Base-by-base conservation (phyloP, 2,888 invertebrate species). In the Trimorus sp. region DNA sequence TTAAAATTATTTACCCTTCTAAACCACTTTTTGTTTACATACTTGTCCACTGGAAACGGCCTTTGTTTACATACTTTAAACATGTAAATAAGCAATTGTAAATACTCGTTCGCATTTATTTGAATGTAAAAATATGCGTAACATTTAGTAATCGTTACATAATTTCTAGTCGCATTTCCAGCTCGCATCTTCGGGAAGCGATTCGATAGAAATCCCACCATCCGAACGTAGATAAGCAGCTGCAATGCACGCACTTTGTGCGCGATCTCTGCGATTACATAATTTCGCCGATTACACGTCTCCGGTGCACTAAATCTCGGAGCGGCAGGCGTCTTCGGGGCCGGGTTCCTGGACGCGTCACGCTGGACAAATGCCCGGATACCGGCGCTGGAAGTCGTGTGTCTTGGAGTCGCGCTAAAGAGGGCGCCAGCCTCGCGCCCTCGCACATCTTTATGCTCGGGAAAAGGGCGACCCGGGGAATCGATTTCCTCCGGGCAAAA, bases 331-430 rank as follows among this genome's bases (percentile, higher is more conserved):
- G 78, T 85, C 81, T 82, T 79, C 78, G 78, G 73, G 26, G 40
- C 40, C 82, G 85, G 87, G 89, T 91, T 91, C 90, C 91, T 90
- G 90, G 87, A 88, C 87, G 87, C 88, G 91, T 90, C 91, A 89
- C 85, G 85, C 86, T 84, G 90, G 91, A 91, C 91, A 91, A 91
- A 91, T 91, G 91, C 87, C 91, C 91, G 91, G 91, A 91, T 91
- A 91, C 91, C 87, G 86, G 89, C 81, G 85, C 89, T 91, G 91
- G 91, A 91, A 91, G 91, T 88, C 89, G 90, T 91, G 89, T 89
- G 88, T 91, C 91, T 91, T 90, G 84, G 87, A 85, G 83, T 68
- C 84, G 86, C 83, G 83, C 83, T 79, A 56, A 75, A 75, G 79
- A 69, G 79, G 79, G 75, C 68, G 66, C 66, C 51, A 65, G 58